These are phyloP conservation scores for Apodemus sylvaticus DNA, from an alignment of 2,113 vertebrate species.

Conservation along the genomic window DNA sequence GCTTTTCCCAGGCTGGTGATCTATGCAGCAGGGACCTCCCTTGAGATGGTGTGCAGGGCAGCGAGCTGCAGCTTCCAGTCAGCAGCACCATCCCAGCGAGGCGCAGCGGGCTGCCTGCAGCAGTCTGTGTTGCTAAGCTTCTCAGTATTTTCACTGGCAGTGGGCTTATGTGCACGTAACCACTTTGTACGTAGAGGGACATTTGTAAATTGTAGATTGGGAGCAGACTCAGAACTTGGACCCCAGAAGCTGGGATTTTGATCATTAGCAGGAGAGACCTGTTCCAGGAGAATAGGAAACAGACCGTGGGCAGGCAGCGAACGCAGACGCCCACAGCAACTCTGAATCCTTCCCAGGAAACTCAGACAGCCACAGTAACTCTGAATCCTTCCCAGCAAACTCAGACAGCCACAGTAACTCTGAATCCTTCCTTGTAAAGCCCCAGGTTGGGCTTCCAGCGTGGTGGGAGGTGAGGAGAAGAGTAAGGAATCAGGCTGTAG, in stretches of 20 bases:
- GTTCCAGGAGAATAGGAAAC: background rate
- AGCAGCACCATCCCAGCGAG: background rate
- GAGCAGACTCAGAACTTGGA: background rate
- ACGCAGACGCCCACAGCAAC: background rate
- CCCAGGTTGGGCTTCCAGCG: accelerated
- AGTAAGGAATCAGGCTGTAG: background rate
- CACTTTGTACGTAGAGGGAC: background rate
- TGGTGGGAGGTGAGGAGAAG: background rate
- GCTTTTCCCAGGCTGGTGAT: background rate
- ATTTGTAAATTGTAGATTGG: background rate
- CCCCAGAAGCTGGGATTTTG: background rate
- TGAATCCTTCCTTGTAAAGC: background rate
- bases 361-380: background rate
- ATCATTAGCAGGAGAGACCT: background rate
- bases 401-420: background rate
- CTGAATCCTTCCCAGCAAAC: background rate
- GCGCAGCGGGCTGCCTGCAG: too few species aligned
- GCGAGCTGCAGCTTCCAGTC: background rate
- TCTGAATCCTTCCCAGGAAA: background rate
- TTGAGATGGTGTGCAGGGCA: background rate
- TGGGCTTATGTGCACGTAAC: background rate
- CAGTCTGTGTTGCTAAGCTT: background rate
- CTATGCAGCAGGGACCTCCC: background rate
- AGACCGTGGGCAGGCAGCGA: background rate
- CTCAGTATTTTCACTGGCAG: background rate